phyloP scores from a whole-genome alignment of 2,797 vertebrate species.

The Sebastes steindachneri region DNA sequence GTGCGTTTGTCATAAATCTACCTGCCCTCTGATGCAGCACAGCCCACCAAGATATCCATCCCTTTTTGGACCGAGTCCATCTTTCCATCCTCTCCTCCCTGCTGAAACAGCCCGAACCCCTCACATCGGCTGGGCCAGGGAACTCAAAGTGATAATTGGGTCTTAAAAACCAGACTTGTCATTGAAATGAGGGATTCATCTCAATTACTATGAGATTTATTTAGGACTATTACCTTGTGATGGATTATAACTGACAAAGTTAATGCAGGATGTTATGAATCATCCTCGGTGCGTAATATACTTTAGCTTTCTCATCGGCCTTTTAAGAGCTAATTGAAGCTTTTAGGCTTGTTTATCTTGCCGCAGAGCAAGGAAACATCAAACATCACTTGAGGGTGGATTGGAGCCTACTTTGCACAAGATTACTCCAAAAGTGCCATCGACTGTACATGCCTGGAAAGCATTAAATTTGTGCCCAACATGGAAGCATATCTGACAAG shows the following conservation, averaged over 20 bases:
- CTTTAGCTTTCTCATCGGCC: constrained; percentile 67
- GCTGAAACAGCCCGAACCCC: constrained; percentile 54
- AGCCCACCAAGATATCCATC: constrained; percentile 64
- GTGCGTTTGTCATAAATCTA: constrained; percentile 84
- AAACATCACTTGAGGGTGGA: constrained; percentile 36
- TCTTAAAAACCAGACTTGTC: constrained; percentile 87
- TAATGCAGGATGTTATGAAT: constrained; percentile 84
- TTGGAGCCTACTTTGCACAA: constrained; percentile 26
- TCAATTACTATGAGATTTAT: constrained; percentile 88
- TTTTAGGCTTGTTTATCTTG: constrained; percentile 75
- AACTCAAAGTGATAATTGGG: constrained; percentile 85
- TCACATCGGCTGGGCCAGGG: constrained; percentile 63
- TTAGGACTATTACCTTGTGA: constrained; percentile 84
- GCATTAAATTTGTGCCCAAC: constrained; percentile 6
- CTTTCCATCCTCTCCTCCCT: constrained; percentile 50
- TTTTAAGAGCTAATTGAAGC: constrained; percentile 79
- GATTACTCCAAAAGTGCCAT: constrained; percentile 5
- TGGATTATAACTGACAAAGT: constrained; percentile 85
- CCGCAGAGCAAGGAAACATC: constrained; percentile 44
- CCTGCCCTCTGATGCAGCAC: constrained; percentile 69
- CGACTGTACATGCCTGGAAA: background rate
- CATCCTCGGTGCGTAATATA: constrained; percentile 69
- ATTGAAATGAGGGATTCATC: constrained; percentile 87
- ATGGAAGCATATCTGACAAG: background rate
- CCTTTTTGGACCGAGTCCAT: constrained; percentile 81